phyloP scores from a whole-genome alignment of 2,797 vertebrate species.

The Bovichtus variegatus region DNA sequence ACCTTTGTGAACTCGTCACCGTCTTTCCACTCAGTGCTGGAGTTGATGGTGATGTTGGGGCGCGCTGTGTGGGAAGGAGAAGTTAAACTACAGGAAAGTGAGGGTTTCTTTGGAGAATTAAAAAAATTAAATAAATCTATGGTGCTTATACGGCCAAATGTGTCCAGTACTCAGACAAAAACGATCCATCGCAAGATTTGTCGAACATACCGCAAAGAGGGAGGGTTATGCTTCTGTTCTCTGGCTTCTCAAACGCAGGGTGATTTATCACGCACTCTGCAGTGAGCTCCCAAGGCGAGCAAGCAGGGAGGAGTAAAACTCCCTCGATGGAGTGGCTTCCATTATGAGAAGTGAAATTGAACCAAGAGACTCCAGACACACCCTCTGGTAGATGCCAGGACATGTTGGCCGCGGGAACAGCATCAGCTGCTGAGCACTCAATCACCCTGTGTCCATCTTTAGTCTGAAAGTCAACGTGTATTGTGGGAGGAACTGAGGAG shows the following conservation, averaged over 20 bases:
- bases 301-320: slow-evolving; percentile 77
- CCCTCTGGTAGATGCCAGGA: slow-evolving; percentile 81
- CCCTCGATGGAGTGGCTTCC: slow-evolving; percentile 77
- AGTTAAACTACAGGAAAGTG: slow-evolving; percentile 35
- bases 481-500: slow-evolving; percentile 70
- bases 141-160: slow-evolving; percentile 8
- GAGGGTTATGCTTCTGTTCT: slow-evolving; percentile 74
- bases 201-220: slow-evolving; percentile 79
- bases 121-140: slow-evolving; percentile 30
- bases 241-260: slow-evolving; percentile 67
- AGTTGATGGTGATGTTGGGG: slow-evolving; percentile 69
- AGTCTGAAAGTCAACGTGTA: slow-evolving; percentile 63
- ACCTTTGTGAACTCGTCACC: slow-evolving; percentile 58
- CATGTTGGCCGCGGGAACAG: slow-evolving; percentile 78
- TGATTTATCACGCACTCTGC: slow-evolving; percentile 82
- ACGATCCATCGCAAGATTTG: slow-evolving; percentile 53
- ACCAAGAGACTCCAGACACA: slow-evolving; percentile 67
- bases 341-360: slow-evolving; percentile 76
- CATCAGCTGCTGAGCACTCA: slow-evolving; percentile 79
- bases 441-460: slow-evolving; percentile 65
- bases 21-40: slow-evolving; percentile 62
- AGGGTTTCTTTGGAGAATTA: slow-evolving; percentile 16
- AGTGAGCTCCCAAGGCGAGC: slow-evolving; percentile 68
- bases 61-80: slow-evolving; percentile 65
- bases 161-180: slow-evolving; percentile 40